A percentile compares a stretch with the other conserved stretches of the same genome.
phyloP scores from a whole-genome alignment of 2,888 invertebrate species.

The Agonum fuliginosum region DNA sequence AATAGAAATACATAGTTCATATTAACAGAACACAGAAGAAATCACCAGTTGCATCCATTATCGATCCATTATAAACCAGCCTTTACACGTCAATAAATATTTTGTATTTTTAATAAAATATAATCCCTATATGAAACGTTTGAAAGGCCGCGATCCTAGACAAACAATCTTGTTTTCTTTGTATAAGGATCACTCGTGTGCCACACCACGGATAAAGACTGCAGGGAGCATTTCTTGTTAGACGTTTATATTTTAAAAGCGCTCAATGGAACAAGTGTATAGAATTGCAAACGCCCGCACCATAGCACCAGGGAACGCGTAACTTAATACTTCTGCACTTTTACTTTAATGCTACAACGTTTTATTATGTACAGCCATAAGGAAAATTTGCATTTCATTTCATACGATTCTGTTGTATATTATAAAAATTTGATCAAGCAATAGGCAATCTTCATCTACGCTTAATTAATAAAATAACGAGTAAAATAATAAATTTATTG shows the following conservation, averaged over 20 bases:
- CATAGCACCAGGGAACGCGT: background rate
- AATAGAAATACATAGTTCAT: too few relatives aligned
- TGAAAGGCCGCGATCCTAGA: background rate
- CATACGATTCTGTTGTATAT: background rate
- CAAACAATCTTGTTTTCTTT: background rate
- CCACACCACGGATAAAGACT: too few relatives aligned
- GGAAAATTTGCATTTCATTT: background rate
- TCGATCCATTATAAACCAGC: too few relatives aligned
- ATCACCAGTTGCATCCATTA: too few relatives aligned
- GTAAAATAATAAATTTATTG: too few relatives aligned
- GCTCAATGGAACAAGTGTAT: conserved; percentile 3
- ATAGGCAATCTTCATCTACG: too few relatives aligned
- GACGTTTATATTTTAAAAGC: background rate
- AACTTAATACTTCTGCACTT: conserved; percentile 33
- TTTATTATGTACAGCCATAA: conserved; percentile 14
- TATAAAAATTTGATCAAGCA: background rate
- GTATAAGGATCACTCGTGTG: background rate
- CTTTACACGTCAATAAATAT: too few relatives aligned
- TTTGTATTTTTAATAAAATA: too few relatives aligned
- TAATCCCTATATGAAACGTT: too few relatives aligned
- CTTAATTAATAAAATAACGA: too few relatives aligned
- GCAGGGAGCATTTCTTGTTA: background rate
- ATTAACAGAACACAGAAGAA: too few relatives aligned
- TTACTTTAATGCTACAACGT: conserved; percentile 15
- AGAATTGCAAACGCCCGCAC: conserved; percentile 36